A percentile compares a stretch with the other conserved stretches of the same genome.
Evolutionary conservation across 2,797 vertebrate species (phyloP).

Genomic region (Lateolabrax maculatus): DNA sequence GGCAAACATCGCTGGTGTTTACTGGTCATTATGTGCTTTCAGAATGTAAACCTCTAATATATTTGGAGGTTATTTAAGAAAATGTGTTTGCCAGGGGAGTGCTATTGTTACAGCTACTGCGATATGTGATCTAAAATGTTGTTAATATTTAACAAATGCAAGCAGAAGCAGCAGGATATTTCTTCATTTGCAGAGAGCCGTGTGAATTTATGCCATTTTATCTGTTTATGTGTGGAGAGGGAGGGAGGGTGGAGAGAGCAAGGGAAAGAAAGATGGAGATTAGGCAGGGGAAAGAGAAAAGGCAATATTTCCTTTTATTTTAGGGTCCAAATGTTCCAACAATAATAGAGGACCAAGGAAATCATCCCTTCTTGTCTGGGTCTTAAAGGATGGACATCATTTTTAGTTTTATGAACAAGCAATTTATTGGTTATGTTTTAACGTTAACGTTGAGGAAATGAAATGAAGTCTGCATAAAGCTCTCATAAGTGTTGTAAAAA

Average conservation of each 20-base stretch:
- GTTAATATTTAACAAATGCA: constrained; percentile 47
- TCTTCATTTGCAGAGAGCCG: constrained; percentile 1
- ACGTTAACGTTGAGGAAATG: constrained; percentile 38
- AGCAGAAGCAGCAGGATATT: constrained; percentile 17
- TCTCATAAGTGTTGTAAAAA: constrained; percentile 26
- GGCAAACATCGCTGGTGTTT: neutral
- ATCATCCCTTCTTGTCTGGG: neutral
- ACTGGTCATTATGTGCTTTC: neutral
- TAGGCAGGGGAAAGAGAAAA: neutral
- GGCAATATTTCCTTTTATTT: constrained; percentile 27
- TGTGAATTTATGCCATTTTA: constrained; percentile 11
- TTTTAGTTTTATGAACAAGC: neutral
- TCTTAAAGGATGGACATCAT: neutral
- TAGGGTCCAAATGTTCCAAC: constrained; percentile 35
- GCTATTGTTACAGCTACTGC: neutral
- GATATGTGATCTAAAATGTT: constrained; percentile 8
- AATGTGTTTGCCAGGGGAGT: constrained; percentile 3
- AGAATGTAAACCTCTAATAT: neutral
- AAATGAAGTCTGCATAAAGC: constrained; percentile 21
- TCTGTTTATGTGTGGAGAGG: constrained; percentile 11
- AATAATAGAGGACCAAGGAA: neutral
- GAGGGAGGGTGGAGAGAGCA: neutral
- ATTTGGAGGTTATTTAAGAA: neutral
- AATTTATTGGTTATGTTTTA: constrained; percentile 26
- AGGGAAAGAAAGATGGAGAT: constrained; percentile 1